phyloP scores from a whole-genome alignment of 2,888 invertebrate species.

The Limnephilus marmoratus region DNA sequence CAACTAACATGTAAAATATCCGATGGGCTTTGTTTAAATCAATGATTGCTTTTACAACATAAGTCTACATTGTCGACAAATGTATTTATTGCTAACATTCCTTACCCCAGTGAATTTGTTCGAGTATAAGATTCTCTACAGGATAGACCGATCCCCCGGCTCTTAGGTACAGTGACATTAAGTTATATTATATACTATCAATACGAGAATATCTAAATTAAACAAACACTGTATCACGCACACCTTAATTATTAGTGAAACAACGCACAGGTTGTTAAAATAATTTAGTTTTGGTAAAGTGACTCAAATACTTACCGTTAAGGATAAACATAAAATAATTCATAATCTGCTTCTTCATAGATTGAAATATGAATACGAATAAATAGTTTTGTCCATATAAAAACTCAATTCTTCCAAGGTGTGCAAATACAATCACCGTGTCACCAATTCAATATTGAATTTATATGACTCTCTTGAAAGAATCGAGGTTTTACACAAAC shows the following conservation, averaged over 20 bases:
- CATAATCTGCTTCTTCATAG: too few species aligned
- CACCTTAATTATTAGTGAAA: conserved; percentile 73
- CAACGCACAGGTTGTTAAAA: neutral
- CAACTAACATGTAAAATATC: conserved; percentile 16
- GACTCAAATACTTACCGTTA: neutral
- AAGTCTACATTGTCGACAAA: conserved; percentile 14
- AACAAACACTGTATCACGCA: conserved; percentile 62
- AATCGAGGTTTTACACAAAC: too few species aligned
- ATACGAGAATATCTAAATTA: conserved; percentile 63
- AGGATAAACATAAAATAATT: neutral
- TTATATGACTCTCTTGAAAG: too few species aligned
- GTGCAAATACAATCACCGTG: too few species aligned
- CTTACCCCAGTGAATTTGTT: conserved; percentile 41
- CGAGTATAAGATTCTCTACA: conserved; percentile 46
- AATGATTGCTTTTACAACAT: conserved; percentile 38
- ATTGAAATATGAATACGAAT: too few species aligned
- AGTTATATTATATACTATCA: conserved; percentile 55
- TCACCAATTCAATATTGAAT: too few species aligned
- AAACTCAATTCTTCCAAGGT: too few species aligned
- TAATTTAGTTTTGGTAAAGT: neutral
- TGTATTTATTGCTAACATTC: conserved; percentile 43
- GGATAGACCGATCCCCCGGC: conserved; percentile 63
- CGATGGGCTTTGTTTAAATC: conserved; percentile 7
- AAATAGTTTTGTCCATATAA: too few species aligned
- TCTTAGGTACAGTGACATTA: conserved; percentile 66